Evolutionary conservation across 2,888 invertebrate genomes (phyloP).

Genomic region (Pediacus dermestoides): DNA sequence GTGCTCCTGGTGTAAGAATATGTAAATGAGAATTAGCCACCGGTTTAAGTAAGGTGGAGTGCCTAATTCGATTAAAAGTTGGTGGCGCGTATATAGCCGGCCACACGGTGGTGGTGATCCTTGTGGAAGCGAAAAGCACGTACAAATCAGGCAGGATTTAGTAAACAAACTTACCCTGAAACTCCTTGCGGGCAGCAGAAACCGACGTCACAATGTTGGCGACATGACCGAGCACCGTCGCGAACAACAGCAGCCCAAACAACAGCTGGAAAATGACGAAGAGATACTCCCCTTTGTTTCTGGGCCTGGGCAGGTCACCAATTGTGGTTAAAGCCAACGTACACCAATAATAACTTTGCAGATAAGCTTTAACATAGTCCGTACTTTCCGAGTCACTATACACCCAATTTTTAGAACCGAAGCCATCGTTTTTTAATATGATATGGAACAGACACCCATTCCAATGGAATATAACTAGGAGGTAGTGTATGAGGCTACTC

Average conservation of each 20-base stretch:
- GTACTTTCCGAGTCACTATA: constrained; percentile 78
- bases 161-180: constrained; percentile 76
- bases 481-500: constrained; percentile 89
- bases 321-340: constrained; percentile 94
- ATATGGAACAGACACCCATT: constrained; percentile 98
- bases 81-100: constrained; percentile 8
- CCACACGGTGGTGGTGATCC: constrained; percentile 16
- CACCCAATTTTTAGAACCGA: constrained; percentile 91
- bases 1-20: too few species aligned
- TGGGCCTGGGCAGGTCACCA: constrained; percentile 86
- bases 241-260: constrained; percentile 91
- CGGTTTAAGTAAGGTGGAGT: too few species aligned
- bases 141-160: constrained; percentile 9
- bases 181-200: constrained; percentile 95
- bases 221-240: constrained; percentile 94
- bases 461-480: constrained; percentile 99
- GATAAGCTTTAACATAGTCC: constrained; percentile 90
- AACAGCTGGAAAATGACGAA: constrained; percentile 93
- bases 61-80: too few species aligned
- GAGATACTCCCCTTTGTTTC: constrained; percentile 91
- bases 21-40: too few species aligned
- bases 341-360: constrained; percentile 98
- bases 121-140: constrained; percentile 28
- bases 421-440: constrained; percentile 92
- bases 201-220: constrained; percentile 98